A percentile compares a stretch with the other conserved stretches of the same genome.
Evolutionary conservation across 2,888 invertebrate genomes (phyloP).

Genomic region (Lobophora halterata): DNA sequence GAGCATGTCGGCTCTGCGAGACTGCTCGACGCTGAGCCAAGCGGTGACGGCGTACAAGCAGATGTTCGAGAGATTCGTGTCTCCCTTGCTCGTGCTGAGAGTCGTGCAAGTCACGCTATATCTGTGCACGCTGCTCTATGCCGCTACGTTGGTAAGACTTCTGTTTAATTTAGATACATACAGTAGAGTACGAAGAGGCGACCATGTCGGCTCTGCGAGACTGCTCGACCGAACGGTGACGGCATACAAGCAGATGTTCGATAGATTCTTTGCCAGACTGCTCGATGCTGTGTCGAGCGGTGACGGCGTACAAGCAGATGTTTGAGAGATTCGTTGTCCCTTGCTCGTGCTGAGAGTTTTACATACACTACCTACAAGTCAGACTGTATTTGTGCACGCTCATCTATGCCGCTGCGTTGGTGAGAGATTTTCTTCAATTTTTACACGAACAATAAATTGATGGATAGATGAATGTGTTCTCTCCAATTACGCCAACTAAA

Average conservation of each 20-base stretch:
- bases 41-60: constrained; percentile 45
- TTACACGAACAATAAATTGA: constrained; percentile 57
- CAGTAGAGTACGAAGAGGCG: constrained; percentile 45
- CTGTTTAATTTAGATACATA: constrained; percentile 51
- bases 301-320: constrained; percentile 44
- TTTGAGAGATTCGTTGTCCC: constrained; percentile 67
- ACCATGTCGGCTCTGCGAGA: constrained; percentile 52
- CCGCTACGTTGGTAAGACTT: constrained; percentile 57
- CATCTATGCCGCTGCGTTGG: constrained; percentile 64
- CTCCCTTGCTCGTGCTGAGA: constrained; percentile 59
- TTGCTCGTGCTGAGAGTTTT: constrained; percentile 56
- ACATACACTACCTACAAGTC: constrained; percentile 47
- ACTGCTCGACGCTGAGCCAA: constrained; percentile 56
- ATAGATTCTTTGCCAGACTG: constrained; percentile 58
- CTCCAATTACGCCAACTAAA: too few relatives aligned
- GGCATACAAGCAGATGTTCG: constrained; percentile 51
- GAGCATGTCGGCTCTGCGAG: constrained; percentile 48
- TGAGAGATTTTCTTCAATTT: constrained; percentile 28
- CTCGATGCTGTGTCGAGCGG: constrained; percentile 48
- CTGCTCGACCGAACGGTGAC: constrained; percentile 52
- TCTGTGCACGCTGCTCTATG: constrained; percentile 62
- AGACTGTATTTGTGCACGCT: constrained; percentile 66
- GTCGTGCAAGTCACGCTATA: constrained; percentile 70
- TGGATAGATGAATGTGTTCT: constrained; percentile 48
- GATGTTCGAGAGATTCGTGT: constrained; percentile 60